Percentiles rank a stretch among this genome's conserved stretches.
These are phyloP conservation scores for Palythoa grandiflora DNA, from an alignment of 92 coral and sea anemone species.

Conservation along the genomic window DNA sequence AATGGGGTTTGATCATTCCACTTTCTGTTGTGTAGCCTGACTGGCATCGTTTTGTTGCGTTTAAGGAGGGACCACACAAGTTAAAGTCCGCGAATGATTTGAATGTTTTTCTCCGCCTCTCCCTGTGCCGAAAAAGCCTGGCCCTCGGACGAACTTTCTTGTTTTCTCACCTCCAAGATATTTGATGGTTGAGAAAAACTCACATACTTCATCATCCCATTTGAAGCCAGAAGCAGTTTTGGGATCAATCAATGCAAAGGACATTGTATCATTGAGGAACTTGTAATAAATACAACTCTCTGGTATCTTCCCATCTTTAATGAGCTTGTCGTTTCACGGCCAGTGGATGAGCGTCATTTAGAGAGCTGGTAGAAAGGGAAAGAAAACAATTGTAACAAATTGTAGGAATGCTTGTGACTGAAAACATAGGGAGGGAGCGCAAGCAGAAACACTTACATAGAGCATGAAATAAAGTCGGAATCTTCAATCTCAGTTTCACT, in stretches of 20 bases:
- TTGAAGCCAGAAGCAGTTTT: constrained; percentile 44
- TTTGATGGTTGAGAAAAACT: constrained; percentile 55
- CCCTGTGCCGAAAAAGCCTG: constrained; percentile 62
- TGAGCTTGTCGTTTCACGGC: constrained; percentile 51
- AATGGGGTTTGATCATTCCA: constrained; percentile 62
- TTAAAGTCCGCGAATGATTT: no score
- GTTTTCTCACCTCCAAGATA: constrained; percentile 62
- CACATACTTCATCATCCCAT: constrained; percentile 57
- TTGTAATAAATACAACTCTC: constrained; percentile 55
- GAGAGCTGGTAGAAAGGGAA: constrained; percentile 24
- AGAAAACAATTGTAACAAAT: no score
- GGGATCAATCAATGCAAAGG: constrained; percentile 58
- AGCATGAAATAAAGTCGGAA: constrained; percentile 55
- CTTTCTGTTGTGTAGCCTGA: constrained; percentile 66
- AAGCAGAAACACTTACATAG: constrained; percentile 54
- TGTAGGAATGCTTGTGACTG: constrained; percentile 39
- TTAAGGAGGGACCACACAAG: no score
- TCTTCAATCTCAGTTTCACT: constrained; percentile 54
- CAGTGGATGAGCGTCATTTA: constrained; percentile 57
- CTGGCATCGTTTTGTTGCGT: constrained; percentile 59
- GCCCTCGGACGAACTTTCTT: constrained; percentile 60
- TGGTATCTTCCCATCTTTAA: constrained; percentile 63
- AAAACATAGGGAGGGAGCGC: constrained; percentile 41
- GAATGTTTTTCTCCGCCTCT: constrained; percentile 48
- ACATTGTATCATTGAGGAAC: constrained; percentile 51